A percentile compares a stretch with the other conserved stretches of the same genome.
Conservation (phyloP, 2,113 vertebrate species). For the Archocentrus centrarchus region DNA sequence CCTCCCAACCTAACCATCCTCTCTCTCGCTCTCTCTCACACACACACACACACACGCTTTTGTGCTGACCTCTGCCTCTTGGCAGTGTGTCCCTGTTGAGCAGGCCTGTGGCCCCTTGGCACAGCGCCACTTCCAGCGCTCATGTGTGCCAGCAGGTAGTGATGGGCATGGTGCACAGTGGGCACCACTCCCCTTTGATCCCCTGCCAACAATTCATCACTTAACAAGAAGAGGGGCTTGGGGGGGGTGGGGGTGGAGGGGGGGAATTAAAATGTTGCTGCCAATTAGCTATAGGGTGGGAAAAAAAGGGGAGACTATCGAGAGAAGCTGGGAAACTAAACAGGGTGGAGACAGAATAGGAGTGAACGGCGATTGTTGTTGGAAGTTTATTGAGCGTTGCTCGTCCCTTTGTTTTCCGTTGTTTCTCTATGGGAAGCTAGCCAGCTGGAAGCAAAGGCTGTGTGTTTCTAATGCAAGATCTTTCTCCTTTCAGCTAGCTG, state of each 20-base stretch:
- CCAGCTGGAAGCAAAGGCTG: constrained; percentile 62
- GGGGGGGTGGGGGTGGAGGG: constrained; percentile 33
- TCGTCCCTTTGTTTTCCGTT: constrained; percentile 53
- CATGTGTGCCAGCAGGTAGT: constrained; percentile 85
- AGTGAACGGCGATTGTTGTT: constrained; percentile 57
- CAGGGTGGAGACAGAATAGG: constrained; percentile 70
- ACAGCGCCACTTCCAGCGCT: constrained; percentile 82
- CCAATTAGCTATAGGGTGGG: constrained; percentile 76
- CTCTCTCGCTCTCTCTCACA: constrained; percentile 62
- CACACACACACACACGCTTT: constrained; percentile 72
- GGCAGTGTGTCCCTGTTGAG: constrained; percentile 77
- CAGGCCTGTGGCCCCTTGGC: constrained; percentile 84
- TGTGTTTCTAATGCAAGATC: constrained; percentile 42
- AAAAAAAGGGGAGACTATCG: constrained; percentile 25
- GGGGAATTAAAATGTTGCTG: constrained; percentile 71
- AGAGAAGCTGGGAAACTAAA: constrained; percentile 58
- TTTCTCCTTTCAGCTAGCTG: constrained; percentile 35
- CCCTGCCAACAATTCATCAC: constrained; percentile 92
- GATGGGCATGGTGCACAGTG: constrained; percentile 78
- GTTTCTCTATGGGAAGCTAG: constrained; percentile 56
- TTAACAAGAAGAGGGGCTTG: constrained; percentile 82
- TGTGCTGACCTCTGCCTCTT: constrained; percentile 82
- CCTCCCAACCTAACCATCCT: constrained; percentile 13
- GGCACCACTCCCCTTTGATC: constrained; percentile 86
- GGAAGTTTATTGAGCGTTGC: constrained; percentile 53